Evolutionary conservation across 2,113 vertebrate genomes (phyloP).

Genomic region (Corythoichthys haematopterus): DNA sequence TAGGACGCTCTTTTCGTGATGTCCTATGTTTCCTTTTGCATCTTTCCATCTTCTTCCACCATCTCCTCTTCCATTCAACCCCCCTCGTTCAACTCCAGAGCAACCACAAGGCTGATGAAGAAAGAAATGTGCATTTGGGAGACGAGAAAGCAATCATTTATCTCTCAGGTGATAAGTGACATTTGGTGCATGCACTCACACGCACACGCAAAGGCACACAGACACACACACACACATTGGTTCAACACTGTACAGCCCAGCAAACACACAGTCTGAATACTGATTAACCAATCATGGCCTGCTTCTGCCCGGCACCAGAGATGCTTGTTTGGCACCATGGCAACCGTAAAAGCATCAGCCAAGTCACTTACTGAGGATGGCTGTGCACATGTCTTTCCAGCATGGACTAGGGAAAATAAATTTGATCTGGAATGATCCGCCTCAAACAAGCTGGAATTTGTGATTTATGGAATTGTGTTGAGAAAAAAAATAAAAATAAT

Average conservation of each 20-base stretch:
- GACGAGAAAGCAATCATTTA: constrained; percentile 30
- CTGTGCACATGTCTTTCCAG: constrained; percentile 11
- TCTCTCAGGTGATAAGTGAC: constrained; percentile 49
- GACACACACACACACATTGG: constrained; percentile 7
- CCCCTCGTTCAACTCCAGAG: neutral
- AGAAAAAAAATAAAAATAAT: neutral
- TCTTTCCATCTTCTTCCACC: neutral
- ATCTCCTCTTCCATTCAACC: neutral
- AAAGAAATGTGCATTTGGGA: constrained; percentile 14
- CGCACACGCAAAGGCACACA: constrained; percentile 9
- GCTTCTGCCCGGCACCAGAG: constrained; percentile 46
- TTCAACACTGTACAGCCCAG: constrained; percentile 28
- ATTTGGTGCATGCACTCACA: constrained; percentile 39
- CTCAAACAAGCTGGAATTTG: neutral
- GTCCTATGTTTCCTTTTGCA: neutral
- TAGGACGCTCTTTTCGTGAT: neutral
- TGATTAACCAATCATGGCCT: constrained; percentile 61
- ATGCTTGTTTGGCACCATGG: constrained; percentile 43
- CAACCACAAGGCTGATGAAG: constrained; percentile 11
- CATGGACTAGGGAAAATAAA: neutral
- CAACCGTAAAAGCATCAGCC: constrained; percentile 49
- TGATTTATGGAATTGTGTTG: neutral
- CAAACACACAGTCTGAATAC: constrained; percentile 46
- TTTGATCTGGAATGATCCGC: neutral
- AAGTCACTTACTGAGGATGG: constrained; percentile 8